Evolutionary conservation across 2,113 vertebrate species (phyloP), one percentile per base, ranked within the genome.

Genomic region (Paradoxurus hermaphroditus): DNA sequence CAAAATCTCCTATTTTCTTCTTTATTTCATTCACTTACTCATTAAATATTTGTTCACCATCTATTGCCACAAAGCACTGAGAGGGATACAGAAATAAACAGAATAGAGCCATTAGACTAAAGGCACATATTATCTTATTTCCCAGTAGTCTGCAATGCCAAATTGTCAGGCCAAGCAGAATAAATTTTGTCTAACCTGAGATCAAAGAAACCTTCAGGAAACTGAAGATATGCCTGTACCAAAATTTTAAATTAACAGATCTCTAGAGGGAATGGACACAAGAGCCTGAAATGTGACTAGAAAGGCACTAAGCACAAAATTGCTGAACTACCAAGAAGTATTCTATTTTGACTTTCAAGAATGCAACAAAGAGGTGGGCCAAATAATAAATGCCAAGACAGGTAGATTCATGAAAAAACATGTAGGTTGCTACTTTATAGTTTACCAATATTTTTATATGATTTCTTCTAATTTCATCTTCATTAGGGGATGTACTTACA

Each of bases 41-140:
- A 73, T 39, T 93, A 78, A 94, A 16, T 56, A 95, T 79, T 90
- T 86, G 51, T 46, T 96, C 41, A 90, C 14, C 18, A 49, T 88
- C 27, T 73, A 86, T 82, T 93, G n/a, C 62, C 73, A 91, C 56
- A 90, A 51, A 93, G 27, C 21, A 82, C 21, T 56, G 21, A 36
- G 21, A 86, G n/a, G 18, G 6, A 77, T 49, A 77, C 25, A 94
- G 59, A 77, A 94, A 93, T 53, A 59, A 81, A n/a, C 68, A 41
- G 86, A 95, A 93, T 84, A 65, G 89, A 96, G 73, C 85, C 25
- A 65, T 63, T 41, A 95, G 25, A 59, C 59, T 89, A 46, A 95
- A 49, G 49, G 41, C 82, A 46, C 29, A n/a, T 67, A 72, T 68
- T 56, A 73, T 73, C 39, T 73, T 31, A 79, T 91, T 93, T 97